Conservation (phyloP, 2,797 vertebrate species). For the Poecilia velifera region DNA sequence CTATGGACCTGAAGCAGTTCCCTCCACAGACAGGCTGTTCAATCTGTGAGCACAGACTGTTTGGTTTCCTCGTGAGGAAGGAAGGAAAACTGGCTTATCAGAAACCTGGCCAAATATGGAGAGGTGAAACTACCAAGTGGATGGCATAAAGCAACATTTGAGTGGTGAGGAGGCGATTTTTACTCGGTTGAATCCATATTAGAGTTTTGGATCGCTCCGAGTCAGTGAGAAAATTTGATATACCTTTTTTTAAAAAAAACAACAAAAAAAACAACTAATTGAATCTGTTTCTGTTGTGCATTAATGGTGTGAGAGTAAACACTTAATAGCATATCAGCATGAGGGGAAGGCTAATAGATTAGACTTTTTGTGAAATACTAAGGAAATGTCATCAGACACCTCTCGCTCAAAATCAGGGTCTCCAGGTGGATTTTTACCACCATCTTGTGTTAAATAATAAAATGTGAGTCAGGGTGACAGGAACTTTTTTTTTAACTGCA, state of each 20-base stretch:
- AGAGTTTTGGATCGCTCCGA: not conserved
- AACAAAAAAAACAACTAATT: not conserved
- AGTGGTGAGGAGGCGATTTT: slow-evolving; percentile 50
- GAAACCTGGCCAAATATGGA: slow-evolving; percentile 80
- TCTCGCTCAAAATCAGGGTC: slow-evolving; percentile 19
- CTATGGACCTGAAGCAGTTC: slow-evolving; percentile 4
- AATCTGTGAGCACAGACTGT: slow-evolving; percentile 73
- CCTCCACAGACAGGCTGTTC: slow-evolving; percentile 57
- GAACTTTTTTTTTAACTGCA: not conserved
- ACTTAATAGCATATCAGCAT: slow-evolving; percentile 6
- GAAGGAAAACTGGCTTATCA: slow-evolving; percentile 84
- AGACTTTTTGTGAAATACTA: slow-evolving; percentile 47
- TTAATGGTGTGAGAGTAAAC: not conserved
- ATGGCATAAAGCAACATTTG: slow-evolving; percentile 70
- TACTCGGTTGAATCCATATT: slow-evolving; percentile 35
- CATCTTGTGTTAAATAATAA: not conserved
- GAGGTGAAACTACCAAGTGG: slow-evolving; percentile 75
- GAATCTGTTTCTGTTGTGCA: not conserved
- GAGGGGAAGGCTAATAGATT: slow-evolving; percentile 13
- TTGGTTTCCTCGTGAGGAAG: slow-evolving; percentile 67
- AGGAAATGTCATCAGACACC: slow-evolving; percentile 41
- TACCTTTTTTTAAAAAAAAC: not conserved
- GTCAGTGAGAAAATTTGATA: not conserved
- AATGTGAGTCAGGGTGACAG: not conserved
- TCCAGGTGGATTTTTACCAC: not conserved